A percentile compares a stretch with the other conserved stretches of the same genome.
Conservation (phyloP, 2,113 vertebrate genomes). For the Rhadina sibilatrix region DNA sequence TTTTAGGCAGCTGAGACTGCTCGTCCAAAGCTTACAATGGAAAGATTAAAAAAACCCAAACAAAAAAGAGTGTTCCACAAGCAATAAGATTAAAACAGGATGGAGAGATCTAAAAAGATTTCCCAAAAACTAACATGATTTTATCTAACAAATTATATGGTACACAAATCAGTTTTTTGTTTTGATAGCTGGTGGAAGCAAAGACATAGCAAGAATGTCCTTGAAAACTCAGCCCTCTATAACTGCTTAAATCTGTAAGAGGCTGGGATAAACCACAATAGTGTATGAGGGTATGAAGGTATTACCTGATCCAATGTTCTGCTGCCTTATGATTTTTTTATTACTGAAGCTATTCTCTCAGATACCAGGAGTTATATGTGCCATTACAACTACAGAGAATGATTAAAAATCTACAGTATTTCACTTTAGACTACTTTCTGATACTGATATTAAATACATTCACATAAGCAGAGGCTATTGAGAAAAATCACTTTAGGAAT, state of each 20-base stretch:
- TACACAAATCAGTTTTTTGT: not conserved
- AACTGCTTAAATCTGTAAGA: not conserved
- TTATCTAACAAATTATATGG: not conserved
- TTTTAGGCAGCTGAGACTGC: not conserved
- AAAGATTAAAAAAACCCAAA: not conserved
- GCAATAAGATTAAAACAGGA: not conserved
- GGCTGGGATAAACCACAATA: not conserved
- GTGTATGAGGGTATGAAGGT: not conserved
- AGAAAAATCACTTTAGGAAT: not conserved
- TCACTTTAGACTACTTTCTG: not conserved
- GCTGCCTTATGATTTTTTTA: not conserved
- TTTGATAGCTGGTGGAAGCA: not conserved
- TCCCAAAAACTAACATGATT: rapidly evolving
- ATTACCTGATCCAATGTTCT: not conserved
- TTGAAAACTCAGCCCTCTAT: not conserved
- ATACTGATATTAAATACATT: not conserved
- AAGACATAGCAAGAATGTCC: not conserved
- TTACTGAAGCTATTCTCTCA: not conserved
- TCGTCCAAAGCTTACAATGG: not conserved
- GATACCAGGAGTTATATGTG: not conserved
- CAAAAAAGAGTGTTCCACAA: not conserved
- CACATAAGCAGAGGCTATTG: not conserved
- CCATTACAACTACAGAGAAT: not conserved
- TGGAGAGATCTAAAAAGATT: not conserved
- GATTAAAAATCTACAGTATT: not conserved